These are phyloP conservation scores for Anas georgica DNA, from an alignment of 2,797 vertebrate species.

Conservation along the genomic window DNA sequence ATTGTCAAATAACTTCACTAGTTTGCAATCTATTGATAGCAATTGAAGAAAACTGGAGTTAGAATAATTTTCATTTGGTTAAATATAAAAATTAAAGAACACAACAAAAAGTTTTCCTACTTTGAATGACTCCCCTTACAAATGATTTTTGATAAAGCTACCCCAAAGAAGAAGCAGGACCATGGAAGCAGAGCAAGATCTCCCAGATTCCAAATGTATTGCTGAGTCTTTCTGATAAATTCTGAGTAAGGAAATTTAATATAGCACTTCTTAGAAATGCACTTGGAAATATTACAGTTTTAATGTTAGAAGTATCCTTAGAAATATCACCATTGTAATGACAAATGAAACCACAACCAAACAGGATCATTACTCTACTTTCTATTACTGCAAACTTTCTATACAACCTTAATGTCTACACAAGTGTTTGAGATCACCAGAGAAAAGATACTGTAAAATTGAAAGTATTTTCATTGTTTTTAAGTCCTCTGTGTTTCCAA, in stretches of 20 bases:
- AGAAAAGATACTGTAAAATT: background rate
- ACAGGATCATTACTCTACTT: background rate
- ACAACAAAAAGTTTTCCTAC: conserved; percentile 58
- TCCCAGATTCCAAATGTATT: conserved; percentile 82
- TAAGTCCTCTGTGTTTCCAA: background rate
- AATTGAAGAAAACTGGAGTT: background rate
- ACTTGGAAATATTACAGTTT: background rate
- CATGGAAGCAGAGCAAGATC: conserved; percentile 78
- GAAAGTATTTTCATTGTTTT: background rate
- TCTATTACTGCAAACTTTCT: background rate
- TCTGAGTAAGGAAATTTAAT: conserved; percentile 39
- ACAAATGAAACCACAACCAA: background rate
- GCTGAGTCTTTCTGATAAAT: conserved; percentile 82
- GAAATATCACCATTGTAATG: background rate
- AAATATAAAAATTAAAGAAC: background rate
- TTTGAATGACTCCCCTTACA: conserved; percentile 82
- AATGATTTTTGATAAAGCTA: conserved; percentile 83
- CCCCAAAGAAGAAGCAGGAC: conserved; percentile 79
- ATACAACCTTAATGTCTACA: background rate
- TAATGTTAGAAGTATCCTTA: background rate
- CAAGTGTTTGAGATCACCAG: background rate
- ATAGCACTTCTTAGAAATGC: background rate
- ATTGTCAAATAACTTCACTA: conserved; percentile 83
- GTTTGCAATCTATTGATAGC: conserved; percentile 76
- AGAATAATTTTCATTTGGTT: background rate